Base-by-base conservation (phyloP, 1,140 invertebrate genomes). In the Pseudomyrmex dendroicus region DNA sequence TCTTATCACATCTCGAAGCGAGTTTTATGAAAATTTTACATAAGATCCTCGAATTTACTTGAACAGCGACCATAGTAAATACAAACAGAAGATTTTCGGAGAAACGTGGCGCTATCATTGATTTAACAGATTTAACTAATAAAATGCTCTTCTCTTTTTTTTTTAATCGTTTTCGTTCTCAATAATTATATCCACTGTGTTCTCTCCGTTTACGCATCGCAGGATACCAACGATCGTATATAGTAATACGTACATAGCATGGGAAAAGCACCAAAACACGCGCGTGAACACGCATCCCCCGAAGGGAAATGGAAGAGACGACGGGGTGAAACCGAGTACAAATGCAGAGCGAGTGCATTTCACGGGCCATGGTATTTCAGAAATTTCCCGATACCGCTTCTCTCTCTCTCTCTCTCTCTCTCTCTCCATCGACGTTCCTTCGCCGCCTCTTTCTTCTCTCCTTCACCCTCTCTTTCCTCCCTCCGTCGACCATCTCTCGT, bases 261-360 rank as follows among this genome's bases (percentile, higher is more conserved):
- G 35, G 17, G 20, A 9, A 25, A 57, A 46, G 35, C 17, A 54
- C 17, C 35, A 35, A 68, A 70, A 17, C 44, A 20, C 52, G 17
- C 64, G 15, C 13, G 66, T 20, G 46, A 35, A 25, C 17, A 63
- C 20, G 73, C 20, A 44, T 68, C 54, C 50, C 35, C 35, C 35
- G 50, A 52, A 13, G 46, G 22, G 46, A 12, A 4, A 35, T 48
- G 22, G 56, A 67, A 61, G 66, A 82, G 35, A 64, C 62, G 66
- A 59, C 46, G 25, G 35, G 35, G 73, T 44, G 62, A 44, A 35
- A 68, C 59, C 17, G 20, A 59, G 59, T 86, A 89, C 84, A 83
- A 89, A 89, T 88, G 86, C 84, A 74, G 78, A 85, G 74, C 80
- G 83, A 89, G 87, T 89, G 86, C 87, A 89, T 89, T 88, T 89